Conservation (phyloP, 2,113 vertebrate species). For the Procavia capensis region DNA sequence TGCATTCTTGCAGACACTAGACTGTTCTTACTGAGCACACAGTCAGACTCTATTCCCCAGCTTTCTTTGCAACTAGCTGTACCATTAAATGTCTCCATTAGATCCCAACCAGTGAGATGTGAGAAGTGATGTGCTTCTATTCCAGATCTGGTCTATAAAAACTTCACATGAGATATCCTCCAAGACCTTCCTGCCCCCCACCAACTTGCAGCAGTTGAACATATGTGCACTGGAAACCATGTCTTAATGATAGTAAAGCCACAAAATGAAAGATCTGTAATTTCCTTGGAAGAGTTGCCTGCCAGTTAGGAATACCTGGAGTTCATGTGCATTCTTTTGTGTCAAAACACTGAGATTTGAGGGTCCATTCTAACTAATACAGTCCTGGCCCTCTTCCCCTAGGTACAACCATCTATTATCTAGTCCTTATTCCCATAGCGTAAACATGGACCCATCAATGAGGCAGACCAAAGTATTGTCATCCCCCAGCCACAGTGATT, state of each 20-base stretch:
- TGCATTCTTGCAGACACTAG: neutral
- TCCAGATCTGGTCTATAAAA: neutral
- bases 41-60: neutral
- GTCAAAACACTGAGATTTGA: constrained; percentile 3
- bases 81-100: neutral
- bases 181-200: neutral
- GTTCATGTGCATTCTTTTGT: constrained; percentile 7
- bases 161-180: neutral
- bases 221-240: neutral
- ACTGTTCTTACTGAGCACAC: constrained; percentile 16
- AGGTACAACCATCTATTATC: neutral
- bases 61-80: constrained; percentile 12
- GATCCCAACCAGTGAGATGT: neutral
- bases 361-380: neutral
- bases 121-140: neutral
- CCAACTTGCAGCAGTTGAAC: neutral
- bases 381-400: neutral
- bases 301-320: neutral
- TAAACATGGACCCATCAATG: neutral
- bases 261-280: neutral
- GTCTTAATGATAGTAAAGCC: neutral
- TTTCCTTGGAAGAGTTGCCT: constrained; percentile 30
- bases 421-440: neutral
- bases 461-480: neutral
- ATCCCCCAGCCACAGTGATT: neutral